These are phyloP conservation scores for Sebastes trivittatus DNA, from an alignment of 2,797 vertebrate genomes.

Conservation along the genomic window DNA sequence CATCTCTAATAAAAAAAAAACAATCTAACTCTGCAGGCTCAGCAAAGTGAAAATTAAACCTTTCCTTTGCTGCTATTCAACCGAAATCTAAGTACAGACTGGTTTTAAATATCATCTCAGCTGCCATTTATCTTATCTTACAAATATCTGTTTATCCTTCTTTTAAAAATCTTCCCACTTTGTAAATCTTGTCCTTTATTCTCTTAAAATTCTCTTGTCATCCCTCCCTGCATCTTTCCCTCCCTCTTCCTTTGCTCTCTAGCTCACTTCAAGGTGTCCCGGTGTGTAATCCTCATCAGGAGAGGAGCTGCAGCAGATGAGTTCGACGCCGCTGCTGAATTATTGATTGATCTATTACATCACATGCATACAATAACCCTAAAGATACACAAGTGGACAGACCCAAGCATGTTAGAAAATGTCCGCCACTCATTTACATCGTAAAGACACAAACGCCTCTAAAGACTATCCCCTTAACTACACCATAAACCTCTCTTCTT, in stretches of 20 bases:
- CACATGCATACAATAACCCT: constrained; percentile 49
- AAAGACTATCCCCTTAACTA: background rate
- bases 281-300: constrained; percentile 58
- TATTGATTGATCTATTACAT: constrained; percentile 75
- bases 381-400: constrained; percentile 21
- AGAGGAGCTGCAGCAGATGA: constrained; percentile 55
- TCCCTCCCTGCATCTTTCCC: constrained; percentile 11
- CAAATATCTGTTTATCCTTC: background rate
- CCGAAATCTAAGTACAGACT: background rate
- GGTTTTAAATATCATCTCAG: background rate
- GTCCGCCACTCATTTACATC: background rate
- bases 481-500: constrained; percentile 5
- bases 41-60: background rate
- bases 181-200: background rate
- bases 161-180: background rate
- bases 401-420: constrained; percentile 8
- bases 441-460: background rate
- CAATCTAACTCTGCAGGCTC: background rate
- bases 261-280: constrained; percentile 59
- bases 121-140: background rate
- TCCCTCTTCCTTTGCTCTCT: constrained; percentile 23
- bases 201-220: background rate
- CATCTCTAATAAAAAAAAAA: background rate
- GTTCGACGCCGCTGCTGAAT: constrained; percentile 68
- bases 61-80: background rate